These are phyloP conservation scores for Eristalis tenax DNA, from an alignment of 2,888 invertebrate genomes.

Conservation along the genomic window DNA sequence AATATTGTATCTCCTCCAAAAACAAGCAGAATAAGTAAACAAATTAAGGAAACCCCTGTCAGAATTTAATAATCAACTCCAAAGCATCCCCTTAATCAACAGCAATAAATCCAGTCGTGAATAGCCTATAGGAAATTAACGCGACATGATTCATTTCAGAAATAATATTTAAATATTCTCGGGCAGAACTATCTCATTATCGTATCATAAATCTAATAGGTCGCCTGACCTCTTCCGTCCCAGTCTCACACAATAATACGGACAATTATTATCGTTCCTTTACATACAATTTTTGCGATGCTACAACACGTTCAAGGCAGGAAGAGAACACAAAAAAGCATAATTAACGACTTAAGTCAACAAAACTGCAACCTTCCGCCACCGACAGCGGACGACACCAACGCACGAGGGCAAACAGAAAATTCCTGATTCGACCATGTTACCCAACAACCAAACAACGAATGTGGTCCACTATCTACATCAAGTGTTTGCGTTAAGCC, in stretches of 20 bases:
- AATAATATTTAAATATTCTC: constrained; percentile 11
- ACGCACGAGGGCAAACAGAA: constrained; percentile 28
- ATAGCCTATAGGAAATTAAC: constrained; percentile 14
- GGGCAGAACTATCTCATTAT: constrained; percentile 14
- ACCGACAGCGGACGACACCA: constrained; percentile 12
- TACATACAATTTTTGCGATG: constrained; percentile 22
- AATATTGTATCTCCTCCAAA: not conserved
- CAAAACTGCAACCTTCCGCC: constrained; percentile 47
- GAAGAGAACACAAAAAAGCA: constrained; percentile 27
- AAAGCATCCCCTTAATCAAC: not conserved
- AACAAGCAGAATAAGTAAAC: not conserved
- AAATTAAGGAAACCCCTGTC: constrained; percentile 22
- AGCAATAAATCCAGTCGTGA: constrained; percentile 13
- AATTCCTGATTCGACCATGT: constrained; percentile 38
- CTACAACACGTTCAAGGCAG: constrained; percentile 1
- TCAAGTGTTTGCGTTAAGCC: constrained; percentile 53
- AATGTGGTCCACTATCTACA: constrained; percentile 53
- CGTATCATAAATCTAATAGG: constrained; percentile 31
- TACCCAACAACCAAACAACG: constrained; percentile 16
- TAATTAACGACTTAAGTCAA: constrained; percentile 61
- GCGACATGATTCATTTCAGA: not conserved
- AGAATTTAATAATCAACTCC: not conserved
- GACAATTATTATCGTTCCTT: constrained; percentile 35
- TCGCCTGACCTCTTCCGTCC: not conserved
- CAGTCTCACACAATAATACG: constrained; percentile 14